Percentiles rank a stretch among this genome's conserved stretches.
phyloP scores from a whole-genome alignment of 2,113 vertebrate genomes.

The Zosterops japonicus region DNA sequence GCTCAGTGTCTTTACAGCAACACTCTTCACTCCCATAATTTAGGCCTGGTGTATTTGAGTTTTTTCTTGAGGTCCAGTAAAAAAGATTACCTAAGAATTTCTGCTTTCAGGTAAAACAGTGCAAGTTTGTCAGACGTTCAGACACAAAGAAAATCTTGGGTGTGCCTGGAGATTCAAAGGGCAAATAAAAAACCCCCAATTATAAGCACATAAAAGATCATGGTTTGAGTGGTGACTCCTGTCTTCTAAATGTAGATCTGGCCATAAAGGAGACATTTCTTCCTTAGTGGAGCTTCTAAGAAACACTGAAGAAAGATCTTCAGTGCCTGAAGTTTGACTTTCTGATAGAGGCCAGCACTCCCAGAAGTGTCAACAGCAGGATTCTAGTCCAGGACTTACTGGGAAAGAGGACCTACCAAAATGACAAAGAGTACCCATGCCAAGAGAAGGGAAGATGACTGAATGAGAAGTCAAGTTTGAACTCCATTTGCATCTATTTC shows the following conservation, averaged over 20 bases:
- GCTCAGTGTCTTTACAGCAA: not conserved
- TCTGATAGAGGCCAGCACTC: not conserved
- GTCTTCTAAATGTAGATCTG: not conserved
- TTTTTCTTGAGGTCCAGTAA: not conserved
- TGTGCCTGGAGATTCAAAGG: not conserved
- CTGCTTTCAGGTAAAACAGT: not conserved
- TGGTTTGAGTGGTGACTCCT: not conserved
- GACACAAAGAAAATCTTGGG: not conserved
- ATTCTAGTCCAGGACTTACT: not conserved
- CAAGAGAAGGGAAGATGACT: not conserved
- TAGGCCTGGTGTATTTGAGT: not conserved
- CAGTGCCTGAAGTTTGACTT: not conserved
- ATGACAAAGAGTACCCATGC: not conserved
- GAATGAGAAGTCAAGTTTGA: not conserved
- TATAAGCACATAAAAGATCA: not conserved
- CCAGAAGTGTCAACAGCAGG: fast-evolving
- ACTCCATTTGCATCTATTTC: not conserved
- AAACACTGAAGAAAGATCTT: not conserved
- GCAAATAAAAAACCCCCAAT: not conserved
- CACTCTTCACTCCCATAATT: not conserved
- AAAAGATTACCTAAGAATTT: not conserved
- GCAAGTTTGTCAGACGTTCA: not conserved
- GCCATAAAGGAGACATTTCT: not conserved
- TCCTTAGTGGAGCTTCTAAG: not conserved
- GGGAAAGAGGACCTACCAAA: not conserved